Base-by-base conservation (phyloP, 2,888 invertebrate genomes). In the Agrenia bidenticulata region DNA sequence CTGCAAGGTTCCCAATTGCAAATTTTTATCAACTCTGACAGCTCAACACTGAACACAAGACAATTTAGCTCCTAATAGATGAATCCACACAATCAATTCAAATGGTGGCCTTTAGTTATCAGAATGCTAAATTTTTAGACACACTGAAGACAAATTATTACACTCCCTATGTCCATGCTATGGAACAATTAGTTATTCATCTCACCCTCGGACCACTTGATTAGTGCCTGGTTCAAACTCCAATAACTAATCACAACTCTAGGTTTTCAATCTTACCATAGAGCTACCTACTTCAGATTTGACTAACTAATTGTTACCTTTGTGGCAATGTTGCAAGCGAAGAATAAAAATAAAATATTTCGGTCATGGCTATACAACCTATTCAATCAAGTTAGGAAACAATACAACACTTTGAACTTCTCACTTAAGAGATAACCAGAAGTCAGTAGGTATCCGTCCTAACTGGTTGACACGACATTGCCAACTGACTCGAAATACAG, bases 291-390 rank as follows among this genome's bases (percentile, higher is more conserved):
- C 11, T 32, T 32, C 32, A 32, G 32, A 32, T 32, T 32, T 32
- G 32, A 32, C 32, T 32, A 32, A 32, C 5, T 32, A 32, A 32
- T 55, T 55, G 37, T 55, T 32, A 32, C 37, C 55, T 55, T 32
- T 55, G 26, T n/a, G 55, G 24, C 5, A 5, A n/a, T 19, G 32
- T 21, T 9, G 17, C 24, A 37, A 27, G 37, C 17, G 32, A 55
- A 24, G 41, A 58, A 41, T 23, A 41, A 58, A n/a, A 51, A 51
- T 26, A 51, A 51, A 51, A 15, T 2, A 58, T 58, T 42, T 37
- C 58, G 58, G 58, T 58, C 58, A 58, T 41, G 58, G 58, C 26
- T 58, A 19, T 7, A 39, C 15, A 15, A 17, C 17, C 13, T 11
- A 21, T 51, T 19, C 32, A 27, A 45, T 45, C 45, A 11, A 5